Evolutionary conservation across 2,113 vertebrate genomes (phyloP).

Genomic region (Phoenicopterus ruber): DNA sequence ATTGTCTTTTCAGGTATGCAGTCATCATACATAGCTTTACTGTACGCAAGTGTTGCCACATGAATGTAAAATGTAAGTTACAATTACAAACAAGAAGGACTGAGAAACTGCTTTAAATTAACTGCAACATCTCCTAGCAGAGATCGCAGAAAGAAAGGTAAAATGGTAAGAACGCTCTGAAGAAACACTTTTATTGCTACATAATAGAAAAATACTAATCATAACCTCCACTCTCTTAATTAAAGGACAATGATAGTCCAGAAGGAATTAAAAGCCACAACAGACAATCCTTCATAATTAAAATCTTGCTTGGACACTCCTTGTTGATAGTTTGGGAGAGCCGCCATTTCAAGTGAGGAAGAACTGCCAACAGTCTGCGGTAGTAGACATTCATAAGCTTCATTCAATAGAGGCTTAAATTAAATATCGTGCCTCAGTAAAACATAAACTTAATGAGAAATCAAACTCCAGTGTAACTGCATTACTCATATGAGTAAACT

Average conservation of each 20-base stretch:
- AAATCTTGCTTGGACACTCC: neutral
- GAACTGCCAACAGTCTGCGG: neutral
- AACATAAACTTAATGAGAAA: neutral
- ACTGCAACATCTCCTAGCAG: neutral
- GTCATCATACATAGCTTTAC: neutral
- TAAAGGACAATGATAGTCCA: neutral
- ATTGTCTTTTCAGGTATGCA: neutral
- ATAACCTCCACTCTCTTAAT: neutral
- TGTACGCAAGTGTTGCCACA: neutral
- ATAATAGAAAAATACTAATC: neutral
- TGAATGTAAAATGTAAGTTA: neutral
- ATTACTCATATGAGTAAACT: neutral
- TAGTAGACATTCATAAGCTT: neutral
- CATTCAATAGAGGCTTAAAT: neutral
- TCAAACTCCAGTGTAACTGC: neutral
- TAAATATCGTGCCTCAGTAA: neutral
- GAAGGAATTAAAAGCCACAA: neutral
- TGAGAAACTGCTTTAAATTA: neutral
- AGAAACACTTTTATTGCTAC: neutral
- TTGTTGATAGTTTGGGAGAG: neutral
- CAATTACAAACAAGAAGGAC: neutral
- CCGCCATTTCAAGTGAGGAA: rapidly evolving
- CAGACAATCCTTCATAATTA: neutral
- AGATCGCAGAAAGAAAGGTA: neutral
- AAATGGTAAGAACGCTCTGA: neutral